These are phyloP conservation scores for Caerostris darwini DNA, from an alignment of 1,140 invertebrate genomes.

Conservation along the genomic window DNA sequence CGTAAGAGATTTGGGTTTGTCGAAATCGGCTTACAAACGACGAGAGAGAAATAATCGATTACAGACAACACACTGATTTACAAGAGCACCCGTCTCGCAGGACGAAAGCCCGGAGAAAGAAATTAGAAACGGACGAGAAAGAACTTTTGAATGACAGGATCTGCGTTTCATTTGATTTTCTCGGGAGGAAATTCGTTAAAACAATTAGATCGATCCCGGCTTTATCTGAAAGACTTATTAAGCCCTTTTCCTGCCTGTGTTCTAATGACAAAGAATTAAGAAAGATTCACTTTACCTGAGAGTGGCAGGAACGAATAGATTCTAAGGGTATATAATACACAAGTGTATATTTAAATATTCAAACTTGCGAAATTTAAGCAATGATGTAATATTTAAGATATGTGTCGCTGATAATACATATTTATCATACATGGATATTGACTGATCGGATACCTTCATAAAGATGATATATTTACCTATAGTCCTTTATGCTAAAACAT, in stretches of 20 bases:
- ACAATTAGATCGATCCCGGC: not conserved
- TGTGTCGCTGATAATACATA: too few relatives aligned
- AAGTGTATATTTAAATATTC: too few relatives aligned
- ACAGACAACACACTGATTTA: constrained; percentile 24
- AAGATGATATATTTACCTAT: too few relatives aligned
- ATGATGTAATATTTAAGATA: too few relatives aligned
- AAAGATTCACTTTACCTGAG: too few relatives aligned
- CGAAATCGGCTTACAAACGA: constrained; percentile 7
- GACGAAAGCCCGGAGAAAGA: not conserved
- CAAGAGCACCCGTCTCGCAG: not conserved
- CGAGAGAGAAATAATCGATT: constrained; percentile 19
- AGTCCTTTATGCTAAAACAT: too few relatives aligned
- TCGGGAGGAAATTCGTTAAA: not conserved
- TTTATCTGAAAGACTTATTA: not conserved
- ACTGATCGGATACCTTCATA: too few relatives aligned
- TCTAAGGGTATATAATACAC: too few relatives aligned
- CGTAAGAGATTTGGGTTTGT: constrained; percentile 19
- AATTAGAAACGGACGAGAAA: constrained; percentile 6
- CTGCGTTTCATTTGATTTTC: not conserved
- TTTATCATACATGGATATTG: too few relatives aligned
- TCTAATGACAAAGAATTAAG: too few relatives aligned
- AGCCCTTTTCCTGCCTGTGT: not conserved
- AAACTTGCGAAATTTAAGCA: too few relatives aligned
- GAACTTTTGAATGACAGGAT: constrained; percentile 26
- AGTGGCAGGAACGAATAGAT: too few relatives aligned